These are phyloP conservation scores for Recurvirostra avosetta DNA, from an alignment of 2,113 vertebrate species.

Conservation along the genomic window DNA sequence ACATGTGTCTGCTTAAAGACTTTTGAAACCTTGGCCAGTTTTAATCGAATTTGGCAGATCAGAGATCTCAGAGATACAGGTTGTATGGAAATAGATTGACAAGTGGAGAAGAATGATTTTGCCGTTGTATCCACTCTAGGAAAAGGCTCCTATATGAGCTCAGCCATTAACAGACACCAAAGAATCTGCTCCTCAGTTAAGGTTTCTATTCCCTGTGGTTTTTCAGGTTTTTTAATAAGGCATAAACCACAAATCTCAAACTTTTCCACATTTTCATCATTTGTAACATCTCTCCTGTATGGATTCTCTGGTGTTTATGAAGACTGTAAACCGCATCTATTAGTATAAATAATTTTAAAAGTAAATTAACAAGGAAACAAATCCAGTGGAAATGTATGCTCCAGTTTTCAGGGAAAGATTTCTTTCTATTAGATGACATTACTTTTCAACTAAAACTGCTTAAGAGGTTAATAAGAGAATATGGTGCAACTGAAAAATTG, in stretches of 20 bases:
- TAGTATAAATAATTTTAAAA: neutral
- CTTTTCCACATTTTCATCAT: neutral
- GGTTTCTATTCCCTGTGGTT: neutral
- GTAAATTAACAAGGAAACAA: neutral
- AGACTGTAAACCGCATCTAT: neutral
- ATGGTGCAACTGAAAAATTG: neutral
- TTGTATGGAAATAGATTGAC: neutral
- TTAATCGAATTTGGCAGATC: neutral
- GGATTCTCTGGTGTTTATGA: neutral
- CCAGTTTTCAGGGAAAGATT: neutral
- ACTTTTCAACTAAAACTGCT: neutral
- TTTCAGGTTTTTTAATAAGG: neutral
- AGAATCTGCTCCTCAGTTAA: neutral
- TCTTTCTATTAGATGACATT: neutral
- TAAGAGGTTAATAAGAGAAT: neutral
- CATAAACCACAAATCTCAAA: neutral
- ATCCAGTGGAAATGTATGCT: neutral
- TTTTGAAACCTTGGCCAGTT: neutral
- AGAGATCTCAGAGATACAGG: neutral
- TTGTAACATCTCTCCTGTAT: neutral
- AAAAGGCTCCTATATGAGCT: neutral
- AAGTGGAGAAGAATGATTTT: neutral
- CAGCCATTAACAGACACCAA: neutral
- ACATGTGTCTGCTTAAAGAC: neutral
- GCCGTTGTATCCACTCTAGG: neutral